phyloP scores from a whole-genome alignment of 2,888 invertebrate species.

The Drosophila putrida region DNA sequence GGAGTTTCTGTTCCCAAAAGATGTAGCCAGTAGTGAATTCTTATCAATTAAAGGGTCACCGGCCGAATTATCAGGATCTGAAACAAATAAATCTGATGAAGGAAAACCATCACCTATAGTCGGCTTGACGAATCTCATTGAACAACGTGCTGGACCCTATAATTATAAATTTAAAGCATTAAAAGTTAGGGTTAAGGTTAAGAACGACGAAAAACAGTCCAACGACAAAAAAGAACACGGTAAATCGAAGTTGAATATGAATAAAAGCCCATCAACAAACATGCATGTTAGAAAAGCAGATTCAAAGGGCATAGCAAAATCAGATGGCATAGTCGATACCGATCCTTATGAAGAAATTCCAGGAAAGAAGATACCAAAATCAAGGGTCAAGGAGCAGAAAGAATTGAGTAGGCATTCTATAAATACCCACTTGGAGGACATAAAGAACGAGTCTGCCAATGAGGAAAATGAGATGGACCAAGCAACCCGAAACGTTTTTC shows the following conservation, averaged over 20 bases:
- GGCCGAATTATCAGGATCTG: conserved; percentile 1
- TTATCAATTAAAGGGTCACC: background rate
- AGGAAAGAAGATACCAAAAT: background rate
- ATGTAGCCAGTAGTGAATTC: background rate
- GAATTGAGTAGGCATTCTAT: background rate
- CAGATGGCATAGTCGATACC: background rate
- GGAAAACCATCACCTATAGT: background rate
- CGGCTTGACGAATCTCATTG: conserved; percentile 8
- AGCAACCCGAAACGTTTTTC: background rate
- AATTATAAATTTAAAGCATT: conserved; percentile 28
- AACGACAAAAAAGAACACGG: background rate
- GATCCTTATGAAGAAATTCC: background rate
- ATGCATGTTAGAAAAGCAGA: background rate
- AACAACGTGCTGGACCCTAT: conserved; percentile 15
- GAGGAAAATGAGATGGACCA: background rate
- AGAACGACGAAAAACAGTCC: background rate
- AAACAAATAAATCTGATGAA: background rate
- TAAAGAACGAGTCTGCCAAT: background rate
- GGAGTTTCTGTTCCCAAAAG: background rate
- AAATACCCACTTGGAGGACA: background rate
- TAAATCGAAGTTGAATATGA: background rate
- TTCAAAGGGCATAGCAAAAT: background rate
- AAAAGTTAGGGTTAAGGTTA: conserved; percentile 27
- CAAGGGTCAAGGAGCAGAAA: background rate
- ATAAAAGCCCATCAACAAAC: background rate